Percentiles rank a stretch among this genome's conserved stretches.
phyloP scores from a whole-genome alignment of 2,113 vertebrate species.

The Ascaphus truei region DNA sequence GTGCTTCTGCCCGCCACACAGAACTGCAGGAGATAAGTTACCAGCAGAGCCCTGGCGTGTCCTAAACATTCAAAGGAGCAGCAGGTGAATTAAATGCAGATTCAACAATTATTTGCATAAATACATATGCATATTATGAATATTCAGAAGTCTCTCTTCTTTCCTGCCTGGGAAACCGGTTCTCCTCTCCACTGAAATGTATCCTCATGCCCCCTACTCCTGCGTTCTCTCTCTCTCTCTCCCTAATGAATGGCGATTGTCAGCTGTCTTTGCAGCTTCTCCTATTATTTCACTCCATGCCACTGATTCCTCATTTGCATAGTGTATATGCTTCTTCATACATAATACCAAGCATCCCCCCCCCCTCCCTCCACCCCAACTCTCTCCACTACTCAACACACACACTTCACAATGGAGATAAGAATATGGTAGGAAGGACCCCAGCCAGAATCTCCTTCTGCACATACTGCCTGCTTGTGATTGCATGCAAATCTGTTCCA shows the following conservation, averaged over 20 bases:
- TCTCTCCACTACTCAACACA: not conserved
- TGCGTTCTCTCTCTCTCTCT: slow-evolving; percentile 48
- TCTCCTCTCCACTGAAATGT: slow-evolving; percentile 33
- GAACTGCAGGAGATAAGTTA: too few species aligned
- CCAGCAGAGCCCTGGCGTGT: too few species aligned
- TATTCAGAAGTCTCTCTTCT: slow-evolving; percentile 63
- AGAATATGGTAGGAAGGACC: slow-evolving; percentile 59
- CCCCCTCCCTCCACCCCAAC: slow-evolving; percentile 61
- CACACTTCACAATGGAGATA: slow-evolving; percentile 58
- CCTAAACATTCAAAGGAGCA: slow-evolving; percentile 35
- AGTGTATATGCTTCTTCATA: slow-evolving; percentile 62
- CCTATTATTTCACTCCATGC: slow-evolving; percentile 49
- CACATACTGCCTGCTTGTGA: slow-evolving; percentile 57
- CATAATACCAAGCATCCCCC: slow-evolving; percentile 65
- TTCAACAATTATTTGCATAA: slow-evolving; percentile 66
- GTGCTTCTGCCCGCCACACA: too few species aligned
- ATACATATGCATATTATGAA: slow-evolving; percentile 68
- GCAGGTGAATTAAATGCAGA: slow-evolving; percentile 56
- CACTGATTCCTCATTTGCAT: slow-evolving; percentile 70
- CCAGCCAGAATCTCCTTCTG: slow-evolving; percentile 57
- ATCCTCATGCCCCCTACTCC: slow-evolving; percentile 48
- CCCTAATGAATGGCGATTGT: slow-evolving; percentile 61
- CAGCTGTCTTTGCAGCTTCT: slow-evolving; percentile 61
- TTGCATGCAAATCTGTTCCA: slow-evolving; percentile 63
- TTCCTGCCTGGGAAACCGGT: slow-evolving; percentile 61